These are phyloP conservation scores for Lepetodrilus schrolli DNA, from an alignment of 2,888 invertebrate species.

Conservation along the genomic window DNA sequence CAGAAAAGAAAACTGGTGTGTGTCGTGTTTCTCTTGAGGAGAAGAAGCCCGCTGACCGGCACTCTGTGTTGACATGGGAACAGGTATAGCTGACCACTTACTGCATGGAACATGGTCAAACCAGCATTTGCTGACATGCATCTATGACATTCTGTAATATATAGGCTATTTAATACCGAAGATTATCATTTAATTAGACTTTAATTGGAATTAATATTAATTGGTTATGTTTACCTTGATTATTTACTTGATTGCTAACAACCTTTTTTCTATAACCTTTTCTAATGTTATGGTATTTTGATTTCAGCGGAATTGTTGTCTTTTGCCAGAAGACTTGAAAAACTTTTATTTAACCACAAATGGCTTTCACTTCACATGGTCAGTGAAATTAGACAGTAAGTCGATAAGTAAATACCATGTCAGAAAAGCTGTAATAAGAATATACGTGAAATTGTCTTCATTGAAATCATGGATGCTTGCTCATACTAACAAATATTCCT, in stretches of 20 bases:
- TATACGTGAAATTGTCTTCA: not conserved
- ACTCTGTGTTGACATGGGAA: constrained; percentile 65
- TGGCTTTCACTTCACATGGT: constrained; percentile 73
- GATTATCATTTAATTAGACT: too few species aligned
- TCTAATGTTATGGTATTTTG: too few species aligned
- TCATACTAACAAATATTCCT: not conserved
- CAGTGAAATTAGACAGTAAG: constrained; percentile 72
- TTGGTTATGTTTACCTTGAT: not conserved
- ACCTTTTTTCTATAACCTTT: not conserved
- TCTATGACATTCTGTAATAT: too few species aligned
- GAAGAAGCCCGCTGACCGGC: constrained; percentile 56
- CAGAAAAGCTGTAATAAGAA: not conserved
- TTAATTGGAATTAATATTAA: too few species aligned
- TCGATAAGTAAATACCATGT: not conserved
- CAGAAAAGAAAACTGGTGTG: constrained; percentile 66
- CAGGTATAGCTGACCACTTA: too few species aligned
- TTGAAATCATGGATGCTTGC: not conserved
- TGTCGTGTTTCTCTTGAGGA: constrained; percentile 63
- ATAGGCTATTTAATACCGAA: too few species aligned
- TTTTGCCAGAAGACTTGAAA: constrained; percentile 72
- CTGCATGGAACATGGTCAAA: not conserved
- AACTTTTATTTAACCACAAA: constrained; percentile 71
- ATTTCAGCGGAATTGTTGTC: constrained; percentile 67
- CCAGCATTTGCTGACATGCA: not conserved
- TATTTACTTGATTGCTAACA: not conserved